Conservation (phyloP, 2,888 invertebrate species). For the Gymnoscelis rufifasciata region DNA sequence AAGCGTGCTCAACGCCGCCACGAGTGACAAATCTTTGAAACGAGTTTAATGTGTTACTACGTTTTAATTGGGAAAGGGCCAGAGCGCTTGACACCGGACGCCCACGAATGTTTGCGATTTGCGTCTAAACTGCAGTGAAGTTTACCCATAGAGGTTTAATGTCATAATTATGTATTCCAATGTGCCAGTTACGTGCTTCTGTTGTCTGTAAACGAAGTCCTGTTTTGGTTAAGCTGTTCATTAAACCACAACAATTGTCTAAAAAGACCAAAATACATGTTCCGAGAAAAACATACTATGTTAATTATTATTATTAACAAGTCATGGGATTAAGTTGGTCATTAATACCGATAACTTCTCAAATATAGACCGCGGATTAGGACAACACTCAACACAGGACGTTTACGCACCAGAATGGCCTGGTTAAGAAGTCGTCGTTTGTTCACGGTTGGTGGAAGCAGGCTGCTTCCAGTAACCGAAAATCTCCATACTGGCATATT, state of each 20-base stretch:
- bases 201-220: constrained; percentile 2
- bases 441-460: too few relatives aligned
- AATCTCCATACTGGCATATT: too few relatives aligned
- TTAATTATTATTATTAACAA: too few relatives aligned
- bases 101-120: constrained; percentile 32
- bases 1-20: constrained; percentile 37
- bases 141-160: constrained; percentile 21
- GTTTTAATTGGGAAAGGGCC: constrained; percentile 54
- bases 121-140: constrained; percentile 33
- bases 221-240: neutral
- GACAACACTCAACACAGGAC: too few relatives aligned
- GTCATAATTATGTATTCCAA: constrained; percentile 14
- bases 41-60: constrained; percentile 55
- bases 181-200: neutral
- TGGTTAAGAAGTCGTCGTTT: too few relatives aligned
- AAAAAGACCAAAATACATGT: neutral
- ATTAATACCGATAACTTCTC: too few relatives aligned
- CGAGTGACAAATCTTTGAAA: constrained; percentile 36
- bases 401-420: too few relatives aligned
- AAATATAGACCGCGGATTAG: too few relatives aligned
- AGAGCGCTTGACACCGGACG: constrained; percentile 37
- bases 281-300: too few relatives aligned
- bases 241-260: neutral
- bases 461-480: too few relatives aligned
- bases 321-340: too few relatives aligned